Evolutionary conservation across 2,113 vertebrate species (phyloP).

Genomic region (Myanophis thanlyinensis): DNA sequence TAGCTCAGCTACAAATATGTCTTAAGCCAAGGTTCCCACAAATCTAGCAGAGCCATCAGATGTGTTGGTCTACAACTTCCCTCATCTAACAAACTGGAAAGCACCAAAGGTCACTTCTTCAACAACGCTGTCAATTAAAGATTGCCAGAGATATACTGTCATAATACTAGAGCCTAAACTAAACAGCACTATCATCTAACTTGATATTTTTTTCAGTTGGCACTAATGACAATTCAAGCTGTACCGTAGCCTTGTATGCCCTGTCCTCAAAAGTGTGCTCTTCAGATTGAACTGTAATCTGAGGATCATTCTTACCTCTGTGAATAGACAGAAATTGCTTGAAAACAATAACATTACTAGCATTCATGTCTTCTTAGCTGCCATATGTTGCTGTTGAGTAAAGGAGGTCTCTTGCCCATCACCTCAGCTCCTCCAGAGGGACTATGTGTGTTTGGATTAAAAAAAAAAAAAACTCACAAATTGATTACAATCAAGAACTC

Average conservation of each 20-base stretch:
- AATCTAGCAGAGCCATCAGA: background rate
- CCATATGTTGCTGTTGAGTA: background rate
- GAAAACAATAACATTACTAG: background rate
- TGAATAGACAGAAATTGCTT: background rate
- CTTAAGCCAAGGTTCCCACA: background rate
- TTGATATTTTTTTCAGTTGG: background rate
- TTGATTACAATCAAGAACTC: background rate
- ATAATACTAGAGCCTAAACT: background rate
- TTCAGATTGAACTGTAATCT: background rate
- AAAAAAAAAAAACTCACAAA: background rate
- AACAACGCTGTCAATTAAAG: background rate
- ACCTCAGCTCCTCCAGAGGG: background rate
- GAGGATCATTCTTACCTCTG: background rate
- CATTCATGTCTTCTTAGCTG: background rate
- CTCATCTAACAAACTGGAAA: background rate
- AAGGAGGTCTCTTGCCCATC: background rate
- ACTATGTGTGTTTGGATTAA: background rate
- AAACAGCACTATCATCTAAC: background rate
- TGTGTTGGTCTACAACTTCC: background rate
- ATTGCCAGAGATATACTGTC: background rate
- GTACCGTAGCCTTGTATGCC: background rate
- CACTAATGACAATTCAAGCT: background rate
- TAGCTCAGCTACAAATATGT: background rate
- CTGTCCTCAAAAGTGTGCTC: background rate
- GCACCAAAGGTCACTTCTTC: background rate